A percentile compares a stretch with the other conserved stretches of the same genome.
Conservation (phyloP, 2,888 invertebrate genomes). For the Hyles lineata region DNA sequence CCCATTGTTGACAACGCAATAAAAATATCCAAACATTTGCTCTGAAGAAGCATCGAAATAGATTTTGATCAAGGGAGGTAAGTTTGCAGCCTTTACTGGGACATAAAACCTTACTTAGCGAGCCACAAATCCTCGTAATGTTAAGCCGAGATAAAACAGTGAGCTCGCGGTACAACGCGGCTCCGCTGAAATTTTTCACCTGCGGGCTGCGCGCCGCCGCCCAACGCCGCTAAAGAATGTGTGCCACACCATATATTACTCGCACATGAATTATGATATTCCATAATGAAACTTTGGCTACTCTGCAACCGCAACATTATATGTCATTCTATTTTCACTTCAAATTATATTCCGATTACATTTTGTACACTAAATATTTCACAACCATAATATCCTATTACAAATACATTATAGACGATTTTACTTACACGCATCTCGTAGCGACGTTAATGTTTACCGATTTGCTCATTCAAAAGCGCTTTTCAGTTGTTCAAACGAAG, state of each 20-base stretch:
- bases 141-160: slow-evolving; percentile 84
- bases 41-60: slow-evolving; percentile 48
- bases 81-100: slow-evolving; percentile 74
- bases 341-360: not conserved
- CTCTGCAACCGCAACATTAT: slow-evolving; percentile 58
- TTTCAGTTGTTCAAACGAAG: slow-evolving; percentile 63
- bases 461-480: slow-evolving; percentile 66
- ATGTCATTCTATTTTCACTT: slow-evolving; percentile 34
- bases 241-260: slow-evolving; percentile 76
- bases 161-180: slow-evolving; percentile 77
- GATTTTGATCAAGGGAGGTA: slow-evolving; percentile 76
- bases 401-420: slow-evolving; percentile 3
- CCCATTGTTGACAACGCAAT: not conserved
- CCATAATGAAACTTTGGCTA: slow-evolving; percentile 73
- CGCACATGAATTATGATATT: slow-evolving; percentile 77
- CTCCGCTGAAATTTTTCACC: slow-evolving; percentile 81
- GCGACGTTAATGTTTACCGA: slow-evolving; percentile 52
- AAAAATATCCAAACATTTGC: slow-evolving; percentile 12
- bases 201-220: slow-evolving; percentile 59
- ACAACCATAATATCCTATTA: not conserved
- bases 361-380: not conserved
- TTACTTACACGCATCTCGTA: not conserved
- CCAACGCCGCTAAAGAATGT: slow-evolving; percentile 55
- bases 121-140: slow-evolving; percentile 84
- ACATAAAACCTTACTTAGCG: slow-evolving; percentile 84